A percentile compares a stretch with the other conserved stretches of the same genome.
Evolutionary conservation across 2,888 invertebrate genomes (phyloP).

Genomic region (Drosophila testacea): DNA sequence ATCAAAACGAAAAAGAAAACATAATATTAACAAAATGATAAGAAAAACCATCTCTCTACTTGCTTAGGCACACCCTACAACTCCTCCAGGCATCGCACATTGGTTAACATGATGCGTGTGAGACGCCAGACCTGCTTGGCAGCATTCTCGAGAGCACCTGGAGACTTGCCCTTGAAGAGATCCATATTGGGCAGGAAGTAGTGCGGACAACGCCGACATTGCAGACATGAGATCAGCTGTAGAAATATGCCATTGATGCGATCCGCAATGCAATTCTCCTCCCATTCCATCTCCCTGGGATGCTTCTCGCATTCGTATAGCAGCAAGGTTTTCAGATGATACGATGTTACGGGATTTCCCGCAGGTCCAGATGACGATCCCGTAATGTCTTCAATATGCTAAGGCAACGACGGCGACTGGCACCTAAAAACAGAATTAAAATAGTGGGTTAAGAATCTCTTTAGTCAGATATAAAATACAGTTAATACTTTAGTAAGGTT

Average conservation of each 20-base stretch:
- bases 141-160: slow-evolving; percentile 95
- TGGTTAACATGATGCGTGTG: slow-evolving; percentile 95
- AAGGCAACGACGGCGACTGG: slow-evolving; percentile 94
- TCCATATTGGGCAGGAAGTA: slow-evolving; percentile 98
- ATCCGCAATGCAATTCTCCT: slow-evolving; percentile 95
- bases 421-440: slow-evolving; percentile 83
- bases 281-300: slow-evolving; percentile 97
- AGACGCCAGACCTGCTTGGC: slow-evolving; percentile 97
- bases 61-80: slow-evolving; percentile 86
- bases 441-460: not conserved
- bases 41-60: slow-evolving; percentile 19
- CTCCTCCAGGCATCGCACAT: slow-evolving; percentile 95
- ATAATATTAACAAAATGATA: slow-evolving; percentile 3
- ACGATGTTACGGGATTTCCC: slow-evolving; percentile 95
- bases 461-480: not conserved
- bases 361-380: slow-evolving; percentile 95
- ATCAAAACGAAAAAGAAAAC: slow-evolving; percentile 14
- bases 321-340: slow-evolving; percentile 95
- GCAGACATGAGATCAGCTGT: slow-evolving; percentile 97
- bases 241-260: slow-evolving; percentile 97
- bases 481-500: too few species aligned
- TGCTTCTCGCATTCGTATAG: slow-evolving; percentile 99
- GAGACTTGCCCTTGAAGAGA: slow-evolving; percentile 96
- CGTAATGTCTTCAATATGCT: slow-evolving; percentile 96
- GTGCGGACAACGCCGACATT: slow-evolving; percentile 97